phyloP scores from a whole-genome alignment of 2,888 invertebrate genomes.

The Allophyes oxyacanthae region DNA sequence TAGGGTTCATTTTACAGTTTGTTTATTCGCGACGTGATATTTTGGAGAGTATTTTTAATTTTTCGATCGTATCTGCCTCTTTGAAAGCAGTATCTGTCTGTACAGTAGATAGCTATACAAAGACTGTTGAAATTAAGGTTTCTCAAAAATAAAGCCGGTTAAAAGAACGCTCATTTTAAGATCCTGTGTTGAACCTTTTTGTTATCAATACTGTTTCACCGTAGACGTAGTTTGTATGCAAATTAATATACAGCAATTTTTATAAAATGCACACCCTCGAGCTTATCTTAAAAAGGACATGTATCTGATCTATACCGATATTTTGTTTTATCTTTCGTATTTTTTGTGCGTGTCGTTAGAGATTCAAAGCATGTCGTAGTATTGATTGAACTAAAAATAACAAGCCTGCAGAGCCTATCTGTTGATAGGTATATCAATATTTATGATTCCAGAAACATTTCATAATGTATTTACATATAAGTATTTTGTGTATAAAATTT shows the following conservation, averaged over 20 bases:
- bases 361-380: conserved; percentile 12
- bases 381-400: conserved; percentile 24
- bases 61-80: conserved; percentile 21
- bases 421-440: neutral
- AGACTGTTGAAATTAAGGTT: conserved; percentile 9
- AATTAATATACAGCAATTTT: conserved; percentile 13
- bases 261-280: neutral
- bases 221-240: conserved; percentile 22
- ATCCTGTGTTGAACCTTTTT: conserved; percentile 20
- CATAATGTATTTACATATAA: conserved; percentile 2
- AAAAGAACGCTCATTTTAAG: conserved; percentile 21
- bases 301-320: conserved; percentile 3
- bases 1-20: conserved; percentile 14
- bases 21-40: conserved; percentile 12
- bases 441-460: conserved; percentile 3
- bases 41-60: conserved; percentile 6
- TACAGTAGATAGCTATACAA: conserved; percentile 17
- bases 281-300: conserved; percentile 6
- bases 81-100: conserved; percentile 29
- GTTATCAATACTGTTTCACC: conserved; percentile 30
- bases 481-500: conserved; percentile 4
- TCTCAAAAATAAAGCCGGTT: conserved; percentile 8
- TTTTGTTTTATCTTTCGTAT: conserved; percentile 25
- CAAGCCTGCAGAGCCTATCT: neutral
- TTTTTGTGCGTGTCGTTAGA: conserved; percentile 16